Evolutionary conservation across 2,113 vertebrate genomes (phyloP), one percentile per base, ranked within the genome.

Genomic region (Pica pica): DNA sequence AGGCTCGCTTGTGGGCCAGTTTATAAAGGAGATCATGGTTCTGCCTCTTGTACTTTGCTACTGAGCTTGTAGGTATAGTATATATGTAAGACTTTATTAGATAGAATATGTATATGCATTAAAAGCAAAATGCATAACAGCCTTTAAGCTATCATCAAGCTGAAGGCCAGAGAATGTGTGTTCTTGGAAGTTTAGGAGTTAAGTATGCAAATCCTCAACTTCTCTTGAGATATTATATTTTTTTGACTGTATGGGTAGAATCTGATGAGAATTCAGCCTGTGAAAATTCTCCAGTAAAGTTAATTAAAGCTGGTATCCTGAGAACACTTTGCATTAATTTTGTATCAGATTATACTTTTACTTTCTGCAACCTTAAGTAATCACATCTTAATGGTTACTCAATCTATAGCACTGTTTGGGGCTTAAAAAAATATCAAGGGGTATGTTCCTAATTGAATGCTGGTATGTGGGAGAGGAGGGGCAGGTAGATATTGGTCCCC

Each of bases 291-390:
- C 23, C 65, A 87, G 84, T 76, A 56, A 82, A 87, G 74, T 87
- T 95, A 96, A 96, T 97, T 95, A 94, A 89, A 91, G 46, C 57
- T 83, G 28, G 82, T 94, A 37, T 90, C 87, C 88, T 92, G 92
- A 96, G 92, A 93, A 81, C 1, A 1, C 85, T 87, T 86, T 81
- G 56, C 87, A 81, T 87, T 96, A 95, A 97, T 95, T 96, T 97
- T 95, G 28, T 81, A 63, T 94, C 82, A 90, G 44, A 91, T 92
- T 78, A 88, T 87, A 74, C 33, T 90, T 61, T 39, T 83, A 37
- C 30, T 80, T 85, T 93, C 75, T 93, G 33, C 56, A 86, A 22
- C 31, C 42, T 90, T 96, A 94, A 95, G 95, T 97, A 95, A 96
- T 92, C 64, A 93, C 92, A 90, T 60, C 18, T 60, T 93, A 92